Conservation (phyloP, 2,797 vertebrate genomes). For the Numenius phaeopus region DNA sequence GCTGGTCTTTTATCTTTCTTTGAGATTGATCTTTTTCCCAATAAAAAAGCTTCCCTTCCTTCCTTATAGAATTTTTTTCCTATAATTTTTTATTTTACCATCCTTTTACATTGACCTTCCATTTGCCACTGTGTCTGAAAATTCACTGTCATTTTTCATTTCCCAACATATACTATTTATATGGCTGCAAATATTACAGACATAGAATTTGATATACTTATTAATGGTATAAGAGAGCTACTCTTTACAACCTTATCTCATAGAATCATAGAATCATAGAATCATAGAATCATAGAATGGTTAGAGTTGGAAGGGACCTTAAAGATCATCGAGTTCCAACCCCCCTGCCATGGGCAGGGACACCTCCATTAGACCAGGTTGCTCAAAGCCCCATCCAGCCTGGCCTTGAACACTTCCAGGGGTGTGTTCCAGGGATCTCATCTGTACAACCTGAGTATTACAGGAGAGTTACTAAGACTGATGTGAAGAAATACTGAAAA, state of each 20-base stretch:
- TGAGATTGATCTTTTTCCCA: background rate
- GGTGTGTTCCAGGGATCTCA: background rate
- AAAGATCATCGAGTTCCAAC: too few species aligned
- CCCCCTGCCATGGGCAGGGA: too few species aligned
- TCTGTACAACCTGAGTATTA: background rate
- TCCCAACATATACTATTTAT: background rate
- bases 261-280: too few species aligned
- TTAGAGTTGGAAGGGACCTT: too few species aligned
- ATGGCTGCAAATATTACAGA: background rate
- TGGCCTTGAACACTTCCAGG: too few species aligned
- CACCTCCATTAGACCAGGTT: too few species aligned
- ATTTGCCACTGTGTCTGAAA: background rate
- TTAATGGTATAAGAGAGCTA: background rate
- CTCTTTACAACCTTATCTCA: background rate
- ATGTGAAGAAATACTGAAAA: background rate
- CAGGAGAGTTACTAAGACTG: background rate
- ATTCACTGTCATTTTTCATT: background rate
- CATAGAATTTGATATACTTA: background rate
- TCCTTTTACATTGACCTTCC: background rate
- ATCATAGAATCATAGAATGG: too few species aligned
- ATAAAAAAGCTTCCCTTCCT: background rate
- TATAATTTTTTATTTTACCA: background rate
- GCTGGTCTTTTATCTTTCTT: background rate
- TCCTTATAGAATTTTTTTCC: background rate
- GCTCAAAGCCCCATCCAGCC: too few species aligned